Evolutionary conservation across 1,140 invertebrate species (phyloP).

Genomic region (Trypoxylus dichotomus): DNA sequence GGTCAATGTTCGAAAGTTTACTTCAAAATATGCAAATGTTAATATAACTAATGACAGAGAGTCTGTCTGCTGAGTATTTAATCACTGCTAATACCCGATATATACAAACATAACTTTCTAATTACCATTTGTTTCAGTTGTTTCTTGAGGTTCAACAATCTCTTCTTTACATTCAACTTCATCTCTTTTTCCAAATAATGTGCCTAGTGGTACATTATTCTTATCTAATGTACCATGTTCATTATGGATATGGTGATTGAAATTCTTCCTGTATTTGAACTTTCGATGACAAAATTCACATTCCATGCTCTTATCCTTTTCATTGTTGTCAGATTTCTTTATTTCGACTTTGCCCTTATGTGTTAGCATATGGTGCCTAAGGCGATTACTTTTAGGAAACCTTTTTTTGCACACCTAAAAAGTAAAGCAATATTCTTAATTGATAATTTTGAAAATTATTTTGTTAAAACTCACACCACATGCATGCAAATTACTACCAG

Average conservation of each 20-base stretch:
- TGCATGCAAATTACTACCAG: conserved; percentile 43
- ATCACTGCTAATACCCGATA: no score
- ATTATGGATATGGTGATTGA: conserved; percentile 50
- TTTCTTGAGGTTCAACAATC: background rate
- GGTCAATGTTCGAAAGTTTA: no score
- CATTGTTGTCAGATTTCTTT: background rate
- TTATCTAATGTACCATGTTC: conserved; percentile 51
- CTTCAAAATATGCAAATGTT: no score
- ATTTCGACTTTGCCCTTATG: conserved; percentile 39
- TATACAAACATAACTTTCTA: background rate
- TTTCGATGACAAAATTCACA: conserved; percentile 54
- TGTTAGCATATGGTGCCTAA: conserved; percentile 46
- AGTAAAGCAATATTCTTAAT: background rate
- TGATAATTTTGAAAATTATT: background rate
- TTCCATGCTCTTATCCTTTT: conserved; percentile 43
- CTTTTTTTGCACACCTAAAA: conserved; percentile 48
- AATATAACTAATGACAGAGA: no score
- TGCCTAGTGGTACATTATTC: conserved; percentile 39
- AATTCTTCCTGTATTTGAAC: conserved; percentile 53
- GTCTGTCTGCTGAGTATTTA: no score
- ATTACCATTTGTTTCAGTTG: conserved; percentile 8
- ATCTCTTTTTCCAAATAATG: conserved; percentile 32
- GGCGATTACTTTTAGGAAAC: conserved; percentile 49
- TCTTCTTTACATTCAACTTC: conserved; percentile 31
- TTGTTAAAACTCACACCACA: conserved; percentile 42